Evolutionary conservation across 2,113 vertebrate genomes (phyloP).

Genomic region (Tricholaema leucomelas): DNA sequence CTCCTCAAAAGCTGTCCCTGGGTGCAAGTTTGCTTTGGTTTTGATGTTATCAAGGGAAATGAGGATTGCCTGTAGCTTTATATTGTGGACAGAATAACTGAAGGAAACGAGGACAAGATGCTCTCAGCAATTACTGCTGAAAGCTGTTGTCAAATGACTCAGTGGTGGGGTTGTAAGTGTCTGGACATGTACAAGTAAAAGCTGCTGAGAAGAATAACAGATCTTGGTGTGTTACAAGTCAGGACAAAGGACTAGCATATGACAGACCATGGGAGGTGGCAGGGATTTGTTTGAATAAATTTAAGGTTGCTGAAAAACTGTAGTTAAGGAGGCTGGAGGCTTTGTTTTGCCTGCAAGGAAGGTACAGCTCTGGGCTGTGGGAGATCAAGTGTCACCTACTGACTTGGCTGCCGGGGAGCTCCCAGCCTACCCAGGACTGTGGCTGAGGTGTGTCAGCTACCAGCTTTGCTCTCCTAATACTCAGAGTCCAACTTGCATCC

Average conservation of each 20-base stretch:
- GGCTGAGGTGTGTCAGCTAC: background rate
- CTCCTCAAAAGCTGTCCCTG: background rate
- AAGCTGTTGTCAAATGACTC: conserved; percentile 20
- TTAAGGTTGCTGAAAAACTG: background rate
- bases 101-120: conserved; percentile 22
- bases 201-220: background rate
- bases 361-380: background rate
- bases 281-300: background rate
- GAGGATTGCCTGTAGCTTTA: background rate
- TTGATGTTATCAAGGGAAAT: background rate
- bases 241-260: background rate
- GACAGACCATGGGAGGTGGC: background rate
- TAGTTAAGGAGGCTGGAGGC: background rate
- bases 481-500: background rate
- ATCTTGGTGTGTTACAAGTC: background rate
- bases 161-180: conserved; percentile 9
- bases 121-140: background rate
- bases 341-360: background rate
- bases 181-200: conserved; percentile 3
- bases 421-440: background rate
- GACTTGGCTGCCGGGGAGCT: fast-evolving
- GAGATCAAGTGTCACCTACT: fast-evolving
- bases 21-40: background rate
- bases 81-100: background rate
- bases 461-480: background rate